These are phyloP conservation scores for Cremastinae sp. DNA, from an alignment of 2,888 invertebrate genomes.

Conservation along the genomic window DNA sequence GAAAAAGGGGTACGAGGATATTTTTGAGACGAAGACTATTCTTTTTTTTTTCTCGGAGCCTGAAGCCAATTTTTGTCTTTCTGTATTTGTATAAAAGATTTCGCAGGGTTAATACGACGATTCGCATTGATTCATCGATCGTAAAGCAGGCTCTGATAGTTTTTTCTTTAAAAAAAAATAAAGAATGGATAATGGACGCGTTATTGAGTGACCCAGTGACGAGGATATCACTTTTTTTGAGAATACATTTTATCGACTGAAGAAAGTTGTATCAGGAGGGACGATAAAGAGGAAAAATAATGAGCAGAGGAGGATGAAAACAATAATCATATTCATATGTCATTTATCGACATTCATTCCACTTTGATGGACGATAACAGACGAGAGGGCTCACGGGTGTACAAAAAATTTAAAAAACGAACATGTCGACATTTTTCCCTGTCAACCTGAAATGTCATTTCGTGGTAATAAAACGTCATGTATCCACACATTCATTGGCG, in stretches of 20 bases:
- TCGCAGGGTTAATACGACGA: neutral
- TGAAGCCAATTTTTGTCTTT: constrained; percentile 1
- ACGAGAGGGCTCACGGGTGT: constrained; percentile 69
- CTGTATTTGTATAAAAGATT: neutral
- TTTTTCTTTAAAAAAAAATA: neutral
- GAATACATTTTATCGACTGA: constrained; percentile 39
- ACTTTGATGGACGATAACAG: constrained; percentile 72
- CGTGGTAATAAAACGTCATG: constrained; percentile 36
- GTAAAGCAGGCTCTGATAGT: neutral
- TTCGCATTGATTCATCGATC: constrained; percentile 1
- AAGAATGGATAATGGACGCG: constrained; percentile 7
- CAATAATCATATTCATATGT: constrained; percentile 66
- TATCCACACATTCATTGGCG: constrained; percentile 45
- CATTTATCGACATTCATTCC: constrained; percentile 75
- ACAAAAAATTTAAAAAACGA: constrained; percentile 56
- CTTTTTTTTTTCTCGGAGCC: constrained; percentile 26
- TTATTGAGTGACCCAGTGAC: constrained; percentile 13
- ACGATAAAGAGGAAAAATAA: constrained; percentile 50
- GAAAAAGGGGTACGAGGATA: constrained; percentile 31
- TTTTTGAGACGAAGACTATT: constrained; percentile 24
- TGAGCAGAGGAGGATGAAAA: constrained; percentile 54
- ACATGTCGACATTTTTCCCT: constrained; percentile 47
- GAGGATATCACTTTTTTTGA: constrained; percentile 23
- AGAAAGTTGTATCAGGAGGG: constrained; percentile 30
- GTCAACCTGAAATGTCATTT: constrained; percentile 52